These are phyloP conservation scores for Ciconia maguari DNA, from an alignment of 2,113 vertebrate genomes.

Conservation along the genomic window DNA sequence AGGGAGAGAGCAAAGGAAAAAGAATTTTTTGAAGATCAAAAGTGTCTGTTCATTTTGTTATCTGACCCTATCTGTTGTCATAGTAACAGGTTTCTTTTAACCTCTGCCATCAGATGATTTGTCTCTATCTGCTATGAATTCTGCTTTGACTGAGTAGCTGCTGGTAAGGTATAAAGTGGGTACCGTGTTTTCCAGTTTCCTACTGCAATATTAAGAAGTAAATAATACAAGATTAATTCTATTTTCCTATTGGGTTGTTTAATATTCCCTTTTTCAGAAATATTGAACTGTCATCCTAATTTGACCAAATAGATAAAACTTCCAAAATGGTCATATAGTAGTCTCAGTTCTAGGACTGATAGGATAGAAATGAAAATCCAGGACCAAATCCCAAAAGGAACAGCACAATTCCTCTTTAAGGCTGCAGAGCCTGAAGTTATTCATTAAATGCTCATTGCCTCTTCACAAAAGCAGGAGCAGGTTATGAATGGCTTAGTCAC, in stretches of 20 bases:
- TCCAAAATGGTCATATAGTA: not conserved
- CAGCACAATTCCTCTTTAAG: not conserved
- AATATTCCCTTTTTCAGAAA: constrained; percentile 41
- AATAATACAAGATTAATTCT: not conserved
- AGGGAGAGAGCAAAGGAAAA: constrained; percentile 83
- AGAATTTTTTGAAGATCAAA: constrained; percentile 86
- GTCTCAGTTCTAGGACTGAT: not conserved
- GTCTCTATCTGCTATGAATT: constrained; percentile 74
- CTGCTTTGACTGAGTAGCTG: constrained; percentile 66
- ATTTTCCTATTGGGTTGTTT: constrained; percentile 11
- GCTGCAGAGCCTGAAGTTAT: not conserved
- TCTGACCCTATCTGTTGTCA: constrained; percentile 88
- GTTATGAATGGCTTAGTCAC: not conserved
- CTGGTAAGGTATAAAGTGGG: constrained; percentile 32
- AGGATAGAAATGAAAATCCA: not conserved
- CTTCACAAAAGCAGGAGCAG: not conserved
- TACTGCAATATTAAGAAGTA: constrained; percentile 26
- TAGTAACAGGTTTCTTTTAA: constrained; percentile 88
- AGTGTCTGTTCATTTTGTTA: constrained; percentile 86
- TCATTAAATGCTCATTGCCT: not conserved
- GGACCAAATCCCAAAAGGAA: not conserved
- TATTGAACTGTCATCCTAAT: constrained; percentile 39
- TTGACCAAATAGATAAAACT: constrained; percentile 30
- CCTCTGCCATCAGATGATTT: constrained; percentile 80
- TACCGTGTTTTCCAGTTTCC: not conserved